A percentile compares a stretch with the other conserved stretches of the same genome.
phyloP scores from a whole-genome alignment of 2,888 invertebrate genomes.

The Luffia ferchaultella region DNA sequence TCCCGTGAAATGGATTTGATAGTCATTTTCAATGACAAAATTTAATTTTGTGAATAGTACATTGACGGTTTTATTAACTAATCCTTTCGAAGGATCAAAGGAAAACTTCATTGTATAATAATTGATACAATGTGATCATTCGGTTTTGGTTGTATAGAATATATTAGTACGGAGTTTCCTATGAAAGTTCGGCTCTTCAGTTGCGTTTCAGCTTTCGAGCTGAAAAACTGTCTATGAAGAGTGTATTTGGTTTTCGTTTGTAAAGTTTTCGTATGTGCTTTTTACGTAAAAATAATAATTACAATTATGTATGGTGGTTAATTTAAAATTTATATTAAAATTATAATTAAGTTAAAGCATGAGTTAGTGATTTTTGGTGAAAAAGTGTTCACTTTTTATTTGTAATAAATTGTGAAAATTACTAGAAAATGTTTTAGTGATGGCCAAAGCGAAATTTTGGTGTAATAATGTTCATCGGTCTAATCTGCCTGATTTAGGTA shows the following conservation, averaged over 20 bases:
- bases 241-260: not conserved
- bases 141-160: not conserved
- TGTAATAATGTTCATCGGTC: too few species aligned
- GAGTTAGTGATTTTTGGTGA: too few species aligned
- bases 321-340: too few species aligned
- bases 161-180: not conserved
- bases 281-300: not conserved
- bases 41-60: too few species aligned
- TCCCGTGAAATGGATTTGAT: too few species aligned
- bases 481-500: too few species aligned
- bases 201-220: not conserved
- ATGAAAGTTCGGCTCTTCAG: not conserved
- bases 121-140: not conserved
- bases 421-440: too few species aligned
- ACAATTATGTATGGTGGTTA: not conserved
- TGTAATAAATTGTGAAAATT: too few species aligned
- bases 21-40: too few species aligned
- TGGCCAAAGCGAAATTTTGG: too few species aligned
- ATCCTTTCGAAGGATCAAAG: not conserved
- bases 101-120: not conserved
- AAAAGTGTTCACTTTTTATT: too few species aligned
- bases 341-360: too few species aligned
- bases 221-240: not conserved
- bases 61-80: not conserved
- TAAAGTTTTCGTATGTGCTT: not conserved